These are phyloP conservation scores for Podotricha telesiphe DNA, from an alignment of 2,888 invertebrate species.

Conservation along the genomic window DNA sequence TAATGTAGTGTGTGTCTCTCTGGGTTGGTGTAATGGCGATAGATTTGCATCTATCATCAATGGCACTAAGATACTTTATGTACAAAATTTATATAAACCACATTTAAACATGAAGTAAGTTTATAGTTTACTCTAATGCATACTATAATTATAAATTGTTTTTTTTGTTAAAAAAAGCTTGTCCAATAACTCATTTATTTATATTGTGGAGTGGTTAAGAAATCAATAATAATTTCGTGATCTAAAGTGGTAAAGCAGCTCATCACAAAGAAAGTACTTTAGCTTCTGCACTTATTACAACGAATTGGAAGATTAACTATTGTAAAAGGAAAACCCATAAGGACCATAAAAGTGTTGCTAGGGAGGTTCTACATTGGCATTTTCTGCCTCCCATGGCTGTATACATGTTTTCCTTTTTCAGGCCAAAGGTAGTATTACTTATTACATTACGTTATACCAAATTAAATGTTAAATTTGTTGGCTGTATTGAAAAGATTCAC, in stretches of 20 bases:
- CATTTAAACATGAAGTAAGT: constrained; percentile 61
- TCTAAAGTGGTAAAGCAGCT: constrained; percentile 69
- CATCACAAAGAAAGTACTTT: constrained; percentile 63
- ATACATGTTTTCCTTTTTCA: constrained; percentile 67
- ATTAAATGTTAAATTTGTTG: too few relatives aligned
- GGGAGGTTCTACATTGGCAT: constrained; percentile 77
- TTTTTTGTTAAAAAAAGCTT: background rate
- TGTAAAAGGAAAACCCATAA: constrained; percentile 66
- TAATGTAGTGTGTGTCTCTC: constrained; percentile 61
- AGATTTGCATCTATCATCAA: constrained; percentile 72
- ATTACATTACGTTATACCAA: too few relatives aligned
- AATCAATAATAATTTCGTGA: constrained; percentile 62
- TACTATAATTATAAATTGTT: too few relatives aligned
- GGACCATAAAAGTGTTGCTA: constrained; percentile 56
- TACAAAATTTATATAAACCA: constrained; percentile 68
- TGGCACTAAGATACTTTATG: constrained; percentile 63
- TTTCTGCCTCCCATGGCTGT: constrained; percentile 68
- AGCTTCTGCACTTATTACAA: constrained; percentile 70
- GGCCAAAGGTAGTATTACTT: too few relatives aligned
- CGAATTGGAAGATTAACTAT: constrained; percentile 68
- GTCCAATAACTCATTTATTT: background rate
- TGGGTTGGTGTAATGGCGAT: constrained; percentile 70
- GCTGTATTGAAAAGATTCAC: too few relatives aligned
- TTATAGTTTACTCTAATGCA: too few relatives aligned
- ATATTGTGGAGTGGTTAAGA: constrained; percentile 59